Evolutionary conservation across 2,888 invertebrate species (phyloP), one percentile per base, ranked within the genome.

Genomic region (Apantesis nais): DNA sequence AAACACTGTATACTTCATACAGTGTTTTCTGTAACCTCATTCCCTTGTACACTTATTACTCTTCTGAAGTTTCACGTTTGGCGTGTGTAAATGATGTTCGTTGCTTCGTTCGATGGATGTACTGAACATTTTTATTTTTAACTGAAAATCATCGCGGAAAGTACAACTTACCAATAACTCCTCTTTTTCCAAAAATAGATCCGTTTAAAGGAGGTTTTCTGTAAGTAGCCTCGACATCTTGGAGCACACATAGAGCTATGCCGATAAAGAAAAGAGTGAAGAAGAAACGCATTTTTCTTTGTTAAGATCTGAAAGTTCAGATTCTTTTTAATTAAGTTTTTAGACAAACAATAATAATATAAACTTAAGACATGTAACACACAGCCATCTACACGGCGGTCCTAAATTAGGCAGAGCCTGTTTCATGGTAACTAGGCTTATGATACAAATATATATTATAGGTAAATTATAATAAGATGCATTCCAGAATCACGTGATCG

Each of bases 171-270:
- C 92, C 95, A 73, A 95, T 92, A 72, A 95, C 96, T 72, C 95
- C 96, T 72, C 98, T 96, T 90, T 98, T 98, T 73, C 98, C 98
- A 85, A 98, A 98, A 85, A 99, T 98, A 83, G 98, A 98, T 34
- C 98, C 98, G 87, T 98, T 98, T 92, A 98, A 98, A 5, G 98
- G 98, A 2, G 98, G 98, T 89, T 98, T 98, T 87, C 97, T 96
- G 93, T 97, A 98, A 22, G 96, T 96, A 2, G 97, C 97, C 76
- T 97, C 97, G 48, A 93, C 94, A 48, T 88, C 77, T 0, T 90
- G 86, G 22, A 95, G 82, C 41, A 95, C 79, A 74, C 93, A 88
- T 72, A 96, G 78, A 14, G 94, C 81, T 69, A 95, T 83, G 34
- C 94, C 85, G 58, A 95, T 79, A 69, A 95, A 76, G 68, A 83